Evolutionary conservation across 2,888 invertebrate genomes (phyloP).

Genomic region (Achlya flavicornis): DNA sequence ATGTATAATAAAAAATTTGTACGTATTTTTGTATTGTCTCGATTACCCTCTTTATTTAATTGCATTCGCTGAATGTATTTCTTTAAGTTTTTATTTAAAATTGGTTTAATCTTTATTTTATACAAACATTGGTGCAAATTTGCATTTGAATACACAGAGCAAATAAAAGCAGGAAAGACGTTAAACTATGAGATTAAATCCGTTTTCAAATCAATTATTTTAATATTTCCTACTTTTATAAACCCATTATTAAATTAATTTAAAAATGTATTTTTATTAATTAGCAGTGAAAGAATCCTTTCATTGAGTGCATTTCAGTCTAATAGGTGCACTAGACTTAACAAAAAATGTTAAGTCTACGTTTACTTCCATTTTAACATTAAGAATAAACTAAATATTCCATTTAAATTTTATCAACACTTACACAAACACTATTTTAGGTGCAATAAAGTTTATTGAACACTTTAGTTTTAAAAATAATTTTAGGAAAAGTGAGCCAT

Average conservation of each 20-base stretch:
- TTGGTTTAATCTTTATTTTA: constrained; percentile 32
- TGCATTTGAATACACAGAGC: constrained; percentile 44
- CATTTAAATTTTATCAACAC: constrained; percentile 45
- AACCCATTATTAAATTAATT: constrained; percentile 33
- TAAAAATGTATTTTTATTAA: constrained; percentile 36
- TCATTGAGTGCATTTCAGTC: constrained; percentile 61
- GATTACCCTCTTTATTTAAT: constrained; percentile 53
- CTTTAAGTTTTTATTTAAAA: constrained; percentile 25
- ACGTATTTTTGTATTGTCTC: constrained; percentile 43
- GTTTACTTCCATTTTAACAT: constrained; percentile 53
- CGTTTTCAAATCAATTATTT: constrained; percentile 7
- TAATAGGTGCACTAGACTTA: constrained; percentile 61
- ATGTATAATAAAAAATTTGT: neutral
- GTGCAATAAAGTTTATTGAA: constrained; percentile 67
- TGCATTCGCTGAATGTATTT: constrained; percentile 18
- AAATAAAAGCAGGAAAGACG: constrained; percentile 60
- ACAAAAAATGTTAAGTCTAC: constrained; percentile 28
- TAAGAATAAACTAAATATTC: constrained; percentile 46
- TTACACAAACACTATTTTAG: constrained; percentile 66
- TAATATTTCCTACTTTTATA: constrained; percentile 57
- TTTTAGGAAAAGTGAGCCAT: constrained; percentile 83
- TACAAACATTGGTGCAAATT: constrained; percentile 47
- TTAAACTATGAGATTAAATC: constrained; percentile 19
- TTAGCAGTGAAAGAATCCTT: constrained; percentile 40
- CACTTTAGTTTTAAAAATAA: constrained; percentile 59